These are phyloP conservation scores for Epsilonema sp. DNA, from an alignment of 2,888 invertebrate species.

Conservation along the genomic window DNA sequence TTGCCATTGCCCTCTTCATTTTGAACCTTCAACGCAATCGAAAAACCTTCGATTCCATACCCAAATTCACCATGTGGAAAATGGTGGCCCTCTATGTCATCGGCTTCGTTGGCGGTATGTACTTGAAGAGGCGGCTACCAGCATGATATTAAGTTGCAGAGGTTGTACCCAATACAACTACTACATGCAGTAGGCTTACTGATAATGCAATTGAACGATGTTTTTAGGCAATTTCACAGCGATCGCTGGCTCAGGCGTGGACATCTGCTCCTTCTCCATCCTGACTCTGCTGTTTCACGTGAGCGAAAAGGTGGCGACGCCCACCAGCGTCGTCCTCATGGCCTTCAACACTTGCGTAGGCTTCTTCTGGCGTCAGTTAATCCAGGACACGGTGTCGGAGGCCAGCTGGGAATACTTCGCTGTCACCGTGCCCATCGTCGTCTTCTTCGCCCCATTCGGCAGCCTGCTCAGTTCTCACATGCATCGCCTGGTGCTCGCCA, in stretches of 20 bases:
- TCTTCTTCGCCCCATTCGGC: constrained; percentile 12
- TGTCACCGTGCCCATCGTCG: constrained; percentile 11
- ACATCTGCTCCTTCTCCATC: constrained; percentile 23
- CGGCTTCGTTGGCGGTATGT: no score
- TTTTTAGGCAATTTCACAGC: constrained; percentile 21
- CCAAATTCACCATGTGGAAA: no score
- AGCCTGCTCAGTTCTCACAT: constrained; percentile 11
- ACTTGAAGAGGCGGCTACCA: no score
- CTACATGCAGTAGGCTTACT: not conserved
- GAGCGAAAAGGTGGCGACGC: constrained; percentile 14
- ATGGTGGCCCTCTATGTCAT: no score
- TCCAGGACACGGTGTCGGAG: not conserved
- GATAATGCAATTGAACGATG: constrained; percentile 3
- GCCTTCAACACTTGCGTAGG: constrained; percentile 6
- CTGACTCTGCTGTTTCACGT: constrained; percentile 12
- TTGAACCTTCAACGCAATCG: no score
- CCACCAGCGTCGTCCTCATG: constrained; percentile 14
- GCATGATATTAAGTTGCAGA: no score
- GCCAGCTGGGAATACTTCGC: constrained; percentile 11
- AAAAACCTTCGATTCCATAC: no score
- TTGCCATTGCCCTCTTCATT: no score
- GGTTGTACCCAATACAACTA: no score
- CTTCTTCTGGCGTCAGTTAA: constrained; percentile 10
- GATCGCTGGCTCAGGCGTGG: constrained; percentile 26
- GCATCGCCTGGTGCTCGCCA: constrained; percentile 11